Evolutionary conservation across 2,888 invertebrate species (phyloP), one percentile per base, ranked within the genome.

Genomic region (Leptothorax acervorum): DNA sequence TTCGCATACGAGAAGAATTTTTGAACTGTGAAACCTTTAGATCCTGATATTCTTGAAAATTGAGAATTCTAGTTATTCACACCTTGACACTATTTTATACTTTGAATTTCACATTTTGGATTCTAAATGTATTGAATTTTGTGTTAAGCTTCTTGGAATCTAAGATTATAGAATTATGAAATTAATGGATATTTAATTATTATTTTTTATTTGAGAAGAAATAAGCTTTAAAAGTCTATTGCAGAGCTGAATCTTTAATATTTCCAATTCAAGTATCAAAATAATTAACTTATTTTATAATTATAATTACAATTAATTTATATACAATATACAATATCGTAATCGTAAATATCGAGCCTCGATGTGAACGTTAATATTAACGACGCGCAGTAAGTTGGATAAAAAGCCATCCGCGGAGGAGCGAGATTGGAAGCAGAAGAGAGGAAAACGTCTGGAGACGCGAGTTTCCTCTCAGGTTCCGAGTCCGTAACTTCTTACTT

Each of bases 401-500:
- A 55, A 45, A 70, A 78, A n/a, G 15, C 23, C 45, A 35, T 60
- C 8, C 28, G 39, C 18, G 48, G 18, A 71, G 48, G 18, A 23
- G 71, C 48, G 45, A 45, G 57, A 48, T 87, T 85, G 90, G 51
- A 55, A 68, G 82, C 68, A 51, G 82, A 74, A 82, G 82, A 81
- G 66, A 85, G 85, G 82, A 84, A 84, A 86, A 63, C 51, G 79
- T 78, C 78, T 55, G 23, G 39, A 86, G 86, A 91, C 86, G 86
- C 87, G 90, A 89, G 86, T 89, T 90, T 91, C 88, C 88, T 89
- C 86, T 57, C 68, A 18, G 55, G 86, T 89, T 88, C 87, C 82
- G 88, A 89, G 88, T 87, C 79, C 78, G 83, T 90, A 91, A 90
- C 90, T 92, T 92, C 90, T 92, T 91, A 92, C 91, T 92, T 92